phyloP scores from a whole-genome alignment of 1,140 invertebrate genomes.

The Maconellicoccus hirsutus region DNA sequence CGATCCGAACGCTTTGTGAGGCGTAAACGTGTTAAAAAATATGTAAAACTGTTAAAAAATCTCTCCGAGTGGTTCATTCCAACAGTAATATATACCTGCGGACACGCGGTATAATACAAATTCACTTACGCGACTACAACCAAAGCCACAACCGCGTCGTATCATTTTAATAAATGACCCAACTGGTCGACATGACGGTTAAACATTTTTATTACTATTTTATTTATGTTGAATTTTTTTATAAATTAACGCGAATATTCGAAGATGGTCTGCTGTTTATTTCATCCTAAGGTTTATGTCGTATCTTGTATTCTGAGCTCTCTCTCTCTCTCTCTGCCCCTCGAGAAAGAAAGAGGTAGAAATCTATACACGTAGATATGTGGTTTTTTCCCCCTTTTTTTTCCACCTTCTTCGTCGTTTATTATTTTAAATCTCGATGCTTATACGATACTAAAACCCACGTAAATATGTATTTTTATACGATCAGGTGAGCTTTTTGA shows the following conservation, averaged over 20 bases:
- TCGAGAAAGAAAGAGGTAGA: too few relatives aligned
- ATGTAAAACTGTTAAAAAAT: not conserved
- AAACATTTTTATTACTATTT: constrained; percentile 1
- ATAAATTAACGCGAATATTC: constrained; percentile 1
- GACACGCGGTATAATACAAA: constrained; percentile 7
- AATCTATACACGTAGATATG: too few relatives aligned
- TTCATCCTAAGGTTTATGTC: too few relatives aligned
- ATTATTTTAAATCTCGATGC: too few relatives aligned
- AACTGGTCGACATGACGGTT: not conserved
- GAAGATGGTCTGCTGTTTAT: not conserved
- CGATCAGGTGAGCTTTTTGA: too few relatives aligned
- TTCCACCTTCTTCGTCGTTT: too few relatives aligned
- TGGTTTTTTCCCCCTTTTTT: too few relatives aligned
- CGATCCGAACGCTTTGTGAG: not conserved
- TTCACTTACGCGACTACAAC: not conserved
- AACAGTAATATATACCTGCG: not conserved
- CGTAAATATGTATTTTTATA: too few relatives aligned
- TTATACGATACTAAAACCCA: too few relatives aligned
- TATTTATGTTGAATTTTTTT: constrained; percentile 4
- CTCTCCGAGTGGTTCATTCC: not conserved
- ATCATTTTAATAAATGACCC: not conserved
- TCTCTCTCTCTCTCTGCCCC: too few relatives aligned
- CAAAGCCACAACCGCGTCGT: not conserved
- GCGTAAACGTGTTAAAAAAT: not conserved
- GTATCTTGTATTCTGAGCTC: too few relatives aligned